These are phyloP conservation scores for Elanoides forficatus DNA, from an alignment of 2,113 vertebrate genomes.

Conservation along the genomic window DNA sequence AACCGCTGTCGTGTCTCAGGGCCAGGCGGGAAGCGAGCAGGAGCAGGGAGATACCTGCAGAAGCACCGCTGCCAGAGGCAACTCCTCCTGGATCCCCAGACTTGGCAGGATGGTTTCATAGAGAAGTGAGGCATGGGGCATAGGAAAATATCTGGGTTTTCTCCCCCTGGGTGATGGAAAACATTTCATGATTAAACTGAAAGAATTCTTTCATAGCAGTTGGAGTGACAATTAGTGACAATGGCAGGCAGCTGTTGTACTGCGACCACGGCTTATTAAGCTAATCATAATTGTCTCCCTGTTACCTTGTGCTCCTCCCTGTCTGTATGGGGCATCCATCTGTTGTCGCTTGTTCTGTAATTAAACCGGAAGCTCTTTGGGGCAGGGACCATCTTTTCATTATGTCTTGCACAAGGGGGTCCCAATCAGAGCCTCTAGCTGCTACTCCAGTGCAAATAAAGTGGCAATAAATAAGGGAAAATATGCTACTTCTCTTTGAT, in stretches of 20 bases:
- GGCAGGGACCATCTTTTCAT: constrained; percentile 50
- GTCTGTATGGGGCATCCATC: constrained; percentile 62
- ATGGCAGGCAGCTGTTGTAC: constrained; percentile 59
- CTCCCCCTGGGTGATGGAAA: neutral
- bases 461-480: constrained; percentile 33
- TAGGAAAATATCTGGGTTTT: neutral
- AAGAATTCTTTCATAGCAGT: neutral
- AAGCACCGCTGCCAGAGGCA: neutral
- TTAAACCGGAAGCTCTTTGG: constrained; percentile 59
- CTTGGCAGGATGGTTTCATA: neutral
- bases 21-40: neutral
- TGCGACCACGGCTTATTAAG: constrained; percentile 45
- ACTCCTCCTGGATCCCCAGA: rapidly evolving
- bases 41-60: neutral
- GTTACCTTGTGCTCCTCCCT: constrained; percentile 54
- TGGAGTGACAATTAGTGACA: constrained; percentile 54
- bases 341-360: constrained; percentile 48
- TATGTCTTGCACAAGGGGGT: constrained; percentile 16
- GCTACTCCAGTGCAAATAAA: constrained; percentile 14
- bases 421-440: constrained; percentile 31
- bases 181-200: neutral
- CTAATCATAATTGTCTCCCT: constrained; percentile 64
- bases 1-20: neutral
- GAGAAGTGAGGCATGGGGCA: neutral
- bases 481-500: neutral